Evolutionary conservation across 2,797 vertebrate genomes (phyloP), one percentile per base, ranked within the genome.

Genomic region (Pogoniulus pusillus): DNA sequence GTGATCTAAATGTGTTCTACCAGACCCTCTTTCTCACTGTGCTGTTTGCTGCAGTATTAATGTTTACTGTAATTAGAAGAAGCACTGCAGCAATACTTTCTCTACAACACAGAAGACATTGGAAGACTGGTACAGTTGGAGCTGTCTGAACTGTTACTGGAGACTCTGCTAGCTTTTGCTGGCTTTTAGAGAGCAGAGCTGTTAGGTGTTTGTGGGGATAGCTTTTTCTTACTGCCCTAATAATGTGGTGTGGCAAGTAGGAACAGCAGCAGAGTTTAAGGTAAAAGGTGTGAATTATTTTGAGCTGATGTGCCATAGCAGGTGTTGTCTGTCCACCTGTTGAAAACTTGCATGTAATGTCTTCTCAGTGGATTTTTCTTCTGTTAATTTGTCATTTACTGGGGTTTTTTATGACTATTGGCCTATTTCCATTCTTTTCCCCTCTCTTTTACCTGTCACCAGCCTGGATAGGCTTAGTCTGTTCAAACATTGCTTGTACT

Each of bases 141-240:
- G 24, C 41, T n/a, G 30, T 68, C 47, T 78, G 35, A 83, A 47
- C 49, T 89, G 69, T 63, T 74, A 63, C 26, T 73, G 53, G 26
- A 76, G 35, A 81, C 15, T 34, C 59, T 84, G 26, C 37, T 69
- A 59, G 51, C 62, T 41, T 77, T 69, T 69, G 26, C 14, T 82
- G 32, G 19, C n/a, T 64, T 85, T 80, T 2, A 2, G 51, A 70
- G 74, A 64, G 24, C 20, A 41, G 59, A 85, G 69, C 18, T 78
- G 17, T 51, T 65, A 35, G 0, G 2, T 1, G 0, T 59, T 78
- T 4, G 32, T 60, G 34, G 23, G 60, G 0, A 16, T 51, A n/a
- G 1, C 12, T 23, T 68, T 63, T 57, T 57, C 39, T 54, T 6
- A 41, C 68, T 75, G 20, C 6, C 14, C 27, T 82, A 24, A 51